Conservation (phyloP, 2,113 vertebrate species). For the Rhinichthys klamathensis region DNA sequence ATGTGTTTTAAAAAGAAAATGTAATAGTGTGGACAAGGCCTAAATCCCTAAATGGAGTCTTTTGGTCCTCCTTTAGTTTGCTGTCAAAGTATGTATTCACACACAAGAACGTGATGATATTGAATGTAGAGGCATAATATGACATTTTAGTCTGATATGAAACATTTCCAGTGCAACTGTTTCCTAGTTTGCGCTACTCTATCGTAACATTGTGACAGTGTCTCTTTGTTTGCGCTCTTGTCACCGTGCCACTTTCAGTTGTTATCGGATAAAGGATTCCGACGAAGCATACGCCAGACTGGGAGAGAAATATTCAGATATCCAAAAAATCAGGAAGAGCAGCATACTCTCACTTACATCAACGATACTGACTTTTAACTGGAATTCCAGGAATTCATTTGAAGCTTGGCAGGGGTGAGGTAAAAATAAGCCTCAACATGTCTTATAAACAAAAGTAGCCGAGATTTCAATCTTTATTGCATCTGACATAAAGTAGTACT, state of each 20-base stretch:
- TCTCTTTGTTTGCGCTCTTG: background rate
- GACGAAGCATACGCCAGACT: background rate
- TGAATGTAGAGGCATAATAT: background rate
- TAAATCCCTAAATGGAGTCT: background rate
- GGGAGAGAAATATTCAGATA: conserved; percentile 43
- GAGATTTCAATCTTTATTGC: background rate
- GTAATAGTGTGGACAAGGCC: too few relatives aligned
- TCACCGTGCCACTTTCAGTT: background rate
- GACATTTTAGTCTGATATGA: background rate
- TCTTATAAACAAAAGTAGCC: conserved; percentile 44
- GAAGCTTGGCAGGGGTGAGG: conserved; percentile 39
- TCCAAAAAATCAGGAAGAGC: conserved; percentile 52
- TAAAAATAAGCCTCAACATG: conserved; percentile 11
- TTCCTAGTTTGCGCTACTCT: background rate
- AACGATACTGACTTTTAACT: conserved; percentile 46
- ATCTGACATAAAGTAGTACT: background rate
- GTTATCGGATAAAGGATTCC: conserved; percentile 1
- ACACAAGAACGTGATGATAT: background rate
- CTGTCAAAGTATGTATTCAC: background rate
- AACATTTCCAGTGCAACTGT: background rate
- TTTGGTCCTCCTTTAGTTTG: too few relatives aligned
- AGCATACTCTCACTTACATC: conserved; percentile 25
- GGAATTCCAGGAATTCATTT: conserved; percentile 54
- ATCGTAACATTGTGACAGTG: background rate
- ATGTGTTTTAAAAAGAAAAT: too few relatives aligned